Conservation (phyloP, 2,888 invertebrate species). For the Mesopsocus fuscifrons region DNA sequence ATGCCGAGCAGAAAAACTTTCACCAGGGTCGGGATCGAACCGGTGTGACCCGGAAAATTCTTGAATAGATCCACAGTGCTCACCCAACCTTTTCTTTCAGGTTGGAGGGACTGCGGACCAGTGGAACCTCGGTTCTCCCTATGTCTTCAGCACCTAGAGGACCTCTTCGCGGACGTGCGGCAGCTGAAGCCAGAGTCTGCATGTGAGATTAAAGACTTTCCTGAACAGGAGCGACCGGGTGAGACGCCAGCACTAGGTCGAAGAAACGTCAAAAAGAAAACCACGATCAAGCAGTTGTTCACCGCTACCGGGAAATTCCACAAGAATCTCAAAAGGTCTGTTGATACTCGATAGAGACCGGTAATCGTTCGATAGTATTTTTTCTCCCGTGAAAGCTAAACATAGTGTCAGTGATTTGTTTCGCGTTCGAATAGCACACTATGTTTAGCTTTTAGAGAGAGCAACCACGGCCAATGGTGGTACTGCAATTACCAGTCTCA, state of each 20-base stretch:
- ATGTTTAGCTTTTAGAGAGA: too few species aligned
- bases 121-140: slow-evolving; percentile 47
- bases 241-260: slow-evolving; percentile 43
- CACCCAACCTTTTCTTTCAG: too few species aligned
- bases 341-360: too few species aligned
- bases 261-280: slow-evolving; percentile 63
- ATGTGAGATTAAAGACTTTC: slow-evolving; percentile 30
- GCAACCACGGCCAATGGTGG: too few species aligned
- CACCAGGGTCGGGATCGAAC: too few species aligned
- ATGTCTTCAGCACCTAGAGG: slow-evolving; percentile 50
- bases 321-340: slow-evolving; percentile 65
- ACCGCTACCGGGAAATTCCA: slow-evolving; percentile 94
- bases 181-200: slow-evolving; percentile 38
- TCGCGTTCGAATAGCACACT: too few species aligned
- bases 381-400: too few species aligned
- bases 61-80: too few species aligned
- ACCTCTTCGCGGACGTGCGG: slow-evolving; percentile 51
- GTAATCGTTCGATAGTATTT: neutral
- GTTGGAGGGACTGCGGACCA: slow-evolving; percentile 70
- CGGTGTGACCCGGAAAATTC: too few species aligned
- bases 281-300: slow-evolving; percentile 84
- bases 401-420: too few species aligned
- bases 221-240: slow-evolving; percentile 25
- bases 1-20: too few species aligned
- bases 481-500: too few species aligned